These are phyloP conservation scores for Paelopatides confundens DNA, from an alignment of 53 echinoderm and acorn worm species.

Conservation along the genomic window DNA sequence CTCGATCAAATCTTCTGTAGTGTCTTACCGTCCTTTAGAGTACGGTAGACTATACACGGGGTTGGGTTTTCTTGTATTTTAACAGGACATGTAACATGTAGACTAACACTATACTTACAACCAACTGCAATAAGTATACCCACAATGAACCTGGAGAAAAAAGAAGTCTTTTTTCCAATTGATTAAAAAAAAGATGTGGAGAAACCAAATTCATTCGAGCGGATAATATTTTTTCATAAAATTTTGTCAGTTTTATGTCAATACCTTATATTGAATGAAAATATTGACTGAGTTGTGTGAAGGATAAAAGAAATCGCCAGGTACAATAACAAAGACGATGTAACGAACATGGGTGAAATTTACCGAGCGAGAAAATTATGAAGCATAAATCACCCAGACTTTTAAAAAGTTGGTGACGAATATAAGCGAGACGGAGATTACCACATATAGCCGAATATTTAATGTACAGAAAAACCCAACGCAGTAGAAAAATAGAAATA, in stretches of 20 bases:
- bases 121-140: not conserved
- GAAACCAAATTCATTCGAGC: slow-evolving; percentile 15
- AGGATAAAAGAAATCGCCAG: not conserved
- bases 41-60: not conserved
- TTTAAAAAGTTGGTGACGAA: not conserved
- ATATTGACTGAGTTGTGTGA: slow-evolving; percentile 32
- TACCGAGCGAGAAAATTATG: no score
- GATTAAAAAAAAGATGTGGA: slow-evolving; percentile 23
- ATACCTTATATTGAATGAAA: slow-evolving; percentile 29
- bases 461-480: not conserved
- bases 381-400: not conserved
- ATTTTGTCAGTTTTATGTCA: slow-evolving; percentile 43
- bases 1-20: slow-evolving; percentile 8
- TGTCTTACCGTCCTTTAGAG: slow-evolving; percentile 1
- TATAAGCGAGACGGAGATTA: not conserved
- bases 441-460: no score
- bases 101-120: not conserved
- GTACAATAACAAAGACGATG: not conserved
- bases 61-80: no score
- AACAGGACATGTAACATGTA: no score
- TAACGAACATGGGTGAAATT: slow-evolving; percentile 10
- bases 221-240: slow-evolving; percentile 24
- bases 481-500: not conserved
- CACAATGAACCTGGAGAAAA: slow-evolving; percentile 14
- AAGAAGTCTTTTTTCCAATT: not conserved